A percentile compares a stretch with the other conserved stretches of the same genome.
Conservation (phyloP, 2,113 vertebrate genomes). For the Sturnus vulgaris region DNA sequence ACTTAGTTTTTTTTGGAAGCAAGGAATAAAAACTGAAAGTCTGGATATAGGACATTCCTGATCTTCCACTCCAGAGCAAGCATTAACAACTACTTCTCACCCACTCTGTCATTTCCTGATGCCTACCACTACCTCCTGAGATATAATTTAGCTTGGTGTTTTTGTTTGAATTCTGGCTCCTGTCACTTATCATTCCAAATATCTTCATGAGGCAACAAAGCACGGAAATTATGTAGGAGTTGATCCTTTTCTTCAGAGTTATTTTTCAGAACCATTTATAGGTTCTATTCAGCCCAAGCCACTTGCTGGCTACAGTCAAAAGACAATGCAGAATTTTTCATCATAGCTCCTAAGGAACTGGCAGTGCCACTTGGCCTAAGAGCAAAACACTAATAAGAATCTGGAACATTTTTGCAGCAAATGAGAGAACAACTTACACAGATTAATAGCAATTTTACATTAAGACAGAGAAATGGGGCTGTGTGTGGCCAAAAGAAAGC, state of each 20-base stretch:
- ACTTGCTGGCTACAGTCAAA: neutral
- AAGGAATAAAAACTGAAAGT: neutral
- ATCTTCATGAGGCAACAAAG: neutral
- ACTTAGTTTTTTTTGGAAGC: neutral
- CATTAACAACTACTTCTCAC: neutral
- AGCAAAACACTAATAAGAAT: neutral
- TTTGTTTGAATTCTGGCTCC: constrained; percentile 27
- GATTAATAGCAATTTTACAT: neutral
- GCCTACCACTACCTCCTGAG: neutral
- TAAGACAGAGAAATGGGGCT: neutral
- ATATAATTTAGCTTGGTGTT: constrained; percentile 13
- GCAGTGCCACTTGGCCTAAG: neutral
- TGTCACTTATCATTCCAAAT: neutral
- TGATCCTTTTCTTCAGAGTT: neutral
- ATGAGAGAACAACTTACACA: neutral
- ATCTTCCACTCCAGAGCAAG: constrained; percentile 9
- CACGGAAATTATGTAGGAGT: neutral
- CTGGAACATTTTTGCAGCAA: neutral
- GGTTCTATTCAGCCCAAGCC: neutral
- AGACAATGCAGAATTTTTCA: neutral
- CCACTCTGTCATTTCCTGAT: constrained; percentile 16
- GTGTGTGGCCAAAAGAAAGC: neutral
- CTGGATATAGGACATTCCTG: neutral
- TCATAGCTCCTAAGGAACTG: neutral
- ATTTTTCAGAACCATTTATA: neutral